Evolutionary conservation across 2,888 invertebrate species (phyloP), one percentile per base, ranked within the genome.

Genomic region (Lysandra coridon): DNA sequence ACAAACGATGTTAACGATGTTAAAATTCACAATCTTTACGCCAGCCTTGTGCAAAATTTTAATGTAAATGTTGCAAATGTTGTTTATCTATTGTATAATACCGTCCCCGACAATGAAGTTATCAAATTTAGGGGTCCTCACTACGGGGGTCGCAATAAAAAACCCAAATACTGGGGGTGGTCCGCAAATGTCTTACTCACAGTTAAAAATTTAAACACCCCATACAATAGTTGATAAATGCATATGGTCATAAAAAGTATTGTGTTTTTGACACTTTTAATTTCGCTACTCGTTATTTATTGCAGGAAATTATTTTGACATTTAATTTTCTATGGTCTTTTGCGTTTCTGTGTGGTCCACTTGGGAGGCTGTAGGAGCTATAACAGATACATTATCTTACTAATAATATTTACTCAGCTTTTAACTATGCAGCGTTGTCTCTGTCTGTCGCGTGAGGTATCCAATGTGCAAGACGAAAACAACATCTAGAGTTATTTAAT

Each of bases 191-290:
- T 87, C 88, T 87, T 88, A 89, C 90, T 90, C 89, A 88, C 88
- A 88, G 91, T 90, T 89, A 88, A 91, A 92, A 91, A 87, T 91
- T 91, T 92, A 90, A 92, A 92, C 88, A 87, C 49, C 91, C 91
- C 90, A 90, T 88, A 86, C 90, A 90, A 88, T 89, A 83, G 89
- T 83, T 92, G 92, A 92, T 90, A 86, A 90, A 92, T 90, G 89
- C 83, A 82, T 83, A 64, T 37, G 37, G 57, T 49, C 49, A 40
- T 69, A 64, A 78, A 78, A 78, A 40, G 44, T 78, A 49, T 69
- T 64, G 17, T 44, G 78, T 64, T n/a, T 64, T 78, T 64, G 82
- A 82, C 85, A 83, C 85, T 82, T 83, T 83, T 80, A 83, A 78
- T 82, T 82, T 82, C 81, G 82, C 83, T 78, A 85, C 82, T 80